Evolutionary conservation across 2,888 invertebrate species (phyloP), one percentile per base, ranked within the genome.

Genomic region (Ephialtes manifestator): DNA sequence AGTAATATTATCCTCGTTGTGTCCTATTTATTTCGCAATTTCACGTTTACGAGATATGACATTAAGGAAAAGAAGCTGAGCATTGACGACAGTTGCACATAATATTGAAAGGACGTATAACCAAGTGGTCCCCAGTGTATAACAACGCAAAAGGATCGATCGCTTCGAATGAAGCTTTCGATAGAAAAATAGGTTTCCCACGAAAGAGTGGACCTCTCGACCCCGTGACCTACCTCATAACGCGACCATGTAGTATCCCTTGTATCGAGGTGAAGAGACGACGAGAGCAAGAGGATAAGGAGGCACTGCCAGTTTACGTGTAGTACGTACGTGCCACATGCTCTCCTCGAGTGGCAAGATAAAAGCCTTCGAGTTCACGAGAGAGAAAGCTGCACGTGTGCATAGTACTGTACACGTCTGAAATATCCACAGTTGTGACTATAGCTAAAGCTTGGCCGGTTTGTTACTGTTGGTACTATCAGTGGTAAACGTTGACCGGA

Each of bases 171-270:
- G 65, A 20, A 74, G 20, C 35, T 11, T 65, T 46, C 39, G 71
- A 77, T 82, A 28, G 31, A 71, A 70, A 68, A 84, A 84, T 72
- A 77, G 60, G 55, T 72, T 81, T 77, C 18, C 31, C 53, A 55
- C 60, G 81, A 74, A 76, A 77, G 84, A 79, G 80, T 81, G 77
- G 81, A 81, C 77, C 88, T 86, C 85, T 85, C 87, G 88, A 89
- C 88, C 88, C 83, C 83, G 75, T 91, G 89, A 91, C 89, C 90
- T 89, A 89, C 85, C 89, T 71, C 86, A 84, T 83, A 48, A 77
- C 58, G 63, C 74, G 24, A 71, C 48, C 46, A 81, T 71, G 39
- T 43, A 78, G 39, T 43, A 72, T 72, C 15, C 20, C 60, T 28
- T 65, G 55, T 67, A 79, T 70, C 67, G 79, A 51, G 78, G 67